Conservation (phyloP, 2,888 invertebrate genomes). For the Plusia festucae region DNA sequence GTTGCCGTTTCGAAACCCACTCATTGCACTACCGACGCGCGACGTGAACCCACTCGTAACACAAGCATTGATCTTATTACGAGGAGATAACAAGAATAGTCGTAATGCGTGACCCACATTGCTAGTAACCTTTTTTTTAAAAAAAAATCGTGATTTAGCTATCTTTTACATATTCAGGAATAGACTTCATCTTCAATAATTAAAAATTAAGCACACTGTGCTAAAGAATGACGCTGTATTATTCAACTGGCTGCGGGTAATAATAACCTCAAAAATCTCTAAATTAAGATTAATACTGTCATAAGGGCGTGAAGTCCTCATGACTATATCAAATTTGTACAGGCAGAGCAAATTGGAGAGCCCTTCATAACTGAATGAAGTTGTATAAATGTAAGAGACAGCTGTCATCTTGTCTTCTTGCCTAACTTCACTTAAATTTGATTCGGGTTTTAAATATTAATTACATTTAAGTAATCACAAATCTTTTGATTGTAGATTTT, state of each 20-base stretch:
- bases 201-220: no score
- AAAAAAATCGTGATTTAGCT: no score
- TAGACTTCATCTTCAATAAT: no score
- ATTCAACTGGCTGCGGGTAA: constrained; percentile 41
- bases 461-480: constrained; percentile 6
- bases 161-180: no score
- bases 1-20: no score
- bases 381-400: constrained; percentile 23
- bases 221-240: no score
- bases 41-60: no score
- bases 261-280: constrained; percentile 26
- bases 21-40: no score
- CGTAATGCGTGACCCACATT: no score
- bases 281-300: constrained; percentile 53
- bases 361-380: constrained; percentile 37
- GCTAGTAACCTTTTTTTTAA: no score
- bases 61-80: no score
- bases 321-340: constrained; percentile 44
- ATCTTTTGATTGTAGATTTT: background rate
- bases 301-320: constrained; percentile 56
- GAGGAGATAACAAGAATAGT: no score
- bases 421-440: constrained; percentile 24
- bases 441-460: constrained; percentile 19
- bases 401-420: constrained; percentile 33
- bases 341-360: constrained; percentile 50